Conservation (phyloP, 2,113 vertebrate species). For the Tachycineta bicolor region DNA sequence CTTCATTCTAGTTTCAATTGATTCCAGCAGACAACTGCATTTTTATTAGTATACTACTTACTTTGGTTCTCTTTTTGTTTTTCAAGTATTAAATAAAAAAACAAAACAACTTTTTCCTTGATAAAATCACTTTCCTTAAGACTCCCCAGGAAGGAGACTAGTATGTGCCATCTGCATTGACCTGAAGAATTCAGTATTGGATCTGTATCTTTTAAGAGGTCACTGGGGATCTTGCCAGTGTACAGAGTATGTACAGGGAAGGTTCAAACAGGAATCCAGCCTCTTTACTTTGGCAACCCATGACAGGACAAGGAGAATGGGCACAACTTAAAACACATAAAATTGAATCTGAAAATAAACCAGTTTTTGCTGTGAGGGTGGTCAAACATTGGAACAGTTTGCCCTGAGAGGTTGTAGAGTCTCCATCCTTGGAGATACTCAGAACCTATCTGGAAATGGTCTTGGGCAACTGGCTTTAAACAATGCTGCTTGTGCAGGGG, state of each 20-base stretch:
- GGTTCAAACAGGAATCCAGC: neutral
- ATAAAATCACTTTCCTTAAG: neutral
- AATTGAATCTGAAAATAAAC: neutral
- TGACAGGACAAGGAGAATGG: neutral
- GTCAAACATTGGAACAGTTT: neutral
- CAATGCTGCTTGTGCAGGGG: neutral
- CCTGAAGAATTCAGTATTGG: neutral
- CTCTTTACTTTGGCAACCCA: neutral
- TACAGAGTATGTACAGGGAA: neutral
- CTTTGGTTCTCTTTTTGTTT: neutral
- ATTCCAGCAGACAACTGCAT: neutral
- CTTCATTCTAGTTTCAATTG: neutral
- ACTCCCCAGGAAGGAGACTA: neutral
- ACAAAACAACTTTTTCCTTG: neutral
- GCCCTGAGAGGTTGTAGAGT: neutral
- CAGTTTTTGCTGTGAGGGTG: neutral
- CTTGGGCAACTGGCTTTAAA: accelerated
- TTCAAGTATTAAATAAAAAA: neutral
- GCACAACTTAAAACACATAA: neutral
- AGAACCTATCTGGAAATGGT: neutral
- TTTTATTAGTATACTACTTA: neutral
- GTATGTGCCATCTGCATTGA: neutral
- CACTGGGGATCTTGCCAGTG: neutral
- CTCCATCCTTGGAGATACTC: neutral
- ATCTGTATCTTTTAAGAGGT: neutral